These are phyloP conservation scores for Cydia pomonella DNA, from an alignment of 1,140 invertebrate genomes.

Conservation along the genomic window DNA sequence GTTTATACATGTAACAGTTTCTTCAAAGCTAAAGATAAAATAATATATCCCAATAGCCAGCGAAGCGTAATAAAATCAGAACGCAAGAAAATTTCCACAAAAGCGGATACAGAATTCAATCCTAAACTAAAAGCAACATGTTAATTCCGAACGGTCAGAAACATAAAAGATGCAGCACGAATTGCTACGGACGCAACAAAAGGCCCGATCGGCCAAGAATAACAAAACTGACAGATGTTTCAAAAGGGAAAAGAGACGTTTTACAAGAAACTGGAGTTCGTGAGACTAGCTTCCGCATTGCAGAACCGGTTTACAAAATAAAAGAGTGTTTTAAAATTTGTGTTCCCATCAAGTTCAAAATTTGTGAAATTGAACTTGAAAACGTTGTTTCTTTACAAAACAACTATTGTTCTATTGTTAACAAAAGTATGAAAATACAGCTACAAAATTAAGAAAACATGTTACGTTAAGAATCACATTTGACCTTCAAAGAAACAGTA, in stretches of 20 bases:
- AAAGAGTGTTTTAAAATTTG: conserved; percentile 38
- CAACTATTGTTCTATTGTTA: conserved; percentile 7
- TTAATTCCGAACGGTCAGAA: conserved; percentile 30
- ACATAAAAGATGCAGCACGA: conserved; percentile 36
- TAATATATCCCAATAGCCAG: conserved; percentile 8
- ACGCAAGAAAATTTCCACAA: conserved; percentile 19
- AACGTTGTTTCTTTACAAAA: not conserved
- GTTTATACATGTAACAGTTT: not conserved
- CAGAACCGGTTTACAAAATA: conserved; percentile 54
- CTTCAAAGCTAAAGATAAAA: not conserved
- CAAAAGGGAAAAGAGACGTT: conserved; percentile 38
- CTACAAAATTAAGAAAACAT: not conserved
- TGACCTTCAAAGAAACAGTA: not conserved
- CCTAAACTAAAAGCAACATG: conserved; percentile 11
- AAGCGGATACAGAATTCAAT: conserved; percentile 1
- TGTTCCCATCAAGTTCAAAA: conserved; percentile 40
- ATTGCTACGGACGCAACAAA: conserved; percentile 42
- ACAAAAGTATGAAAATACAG: not conserved
- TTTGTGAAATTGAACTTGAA: conserved; percentile 29
- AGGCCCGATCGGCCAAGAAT: conserved; percentile 38
- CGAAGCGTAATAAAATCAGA: not conserved
- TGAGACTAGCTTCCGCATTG: conserved; percentile 66
- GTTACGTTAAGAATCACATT: not conserved
- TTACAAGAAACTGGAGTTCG: conserved; percentile 66
- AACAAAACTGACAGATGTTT: conserved; percentile 57